These are phyloP conservation scores for Dunckerocampus dactyliophorus DNA, from an alignment of 2,113 vertebrate species.

Conservation along the genomic window DNA sequence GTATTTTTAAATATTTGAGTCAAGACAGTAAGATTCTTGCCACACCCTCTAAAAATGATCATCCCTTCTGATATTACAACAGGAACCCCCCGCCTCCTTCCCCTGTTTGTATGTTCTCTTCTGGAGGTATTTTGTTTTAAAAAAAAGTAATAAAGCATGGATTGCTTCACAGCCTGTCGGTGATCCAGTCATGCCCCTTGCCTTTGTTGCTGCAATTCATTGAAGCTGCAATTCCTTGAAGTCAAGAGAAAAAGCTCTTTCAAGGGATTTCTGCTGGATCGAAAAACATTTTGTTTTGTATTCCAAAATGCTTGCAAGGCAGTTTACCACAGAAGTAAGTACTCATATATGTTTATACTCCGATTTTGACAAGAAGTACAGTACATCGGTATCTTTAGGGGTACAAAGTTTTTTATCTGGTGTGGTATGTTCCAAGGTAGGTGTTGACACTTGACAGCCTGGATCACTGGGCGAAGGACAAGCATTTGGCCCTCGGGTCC, in stretches of 20 bases:
- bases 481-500: too few species aligned
- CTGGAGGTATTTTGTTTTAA: constrained; percentile 25
- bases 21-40: not conserved
- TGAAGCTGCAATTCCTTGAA: constrained; percentile 22
- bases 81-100: not conserved
- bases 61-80: constrained; percentile 2
- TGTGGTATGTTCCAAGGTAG: not conserved
- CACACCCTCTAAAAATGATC: not conserved
- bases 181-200: constrained; percentile 29
- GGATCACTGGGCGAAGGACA: not conserved
- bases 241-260: constrained; percentile 1
- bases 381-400: not conserved
- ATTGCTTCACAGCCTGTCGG: constrained; percentile 10
- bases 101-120: constrained; percentile 36
- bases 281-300: not conserved
- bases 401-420: not conserved
- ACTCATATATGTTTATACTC: not conserved
- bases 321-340: not conserved
- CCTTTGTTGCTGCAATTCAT: constrained; percentile 2
- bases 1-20: too few species aligned
- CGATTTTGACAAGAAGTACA: not conserved
- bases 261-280: constrained; percentile 17
- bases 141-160: constrained; percentile 56
- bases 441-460: not conserved
- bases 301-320: not conserved